Evolutionary conservation across 2,888 invertebrate genomes (phyloP).

Genomic region (Leptothorax acervorum): DNA sequence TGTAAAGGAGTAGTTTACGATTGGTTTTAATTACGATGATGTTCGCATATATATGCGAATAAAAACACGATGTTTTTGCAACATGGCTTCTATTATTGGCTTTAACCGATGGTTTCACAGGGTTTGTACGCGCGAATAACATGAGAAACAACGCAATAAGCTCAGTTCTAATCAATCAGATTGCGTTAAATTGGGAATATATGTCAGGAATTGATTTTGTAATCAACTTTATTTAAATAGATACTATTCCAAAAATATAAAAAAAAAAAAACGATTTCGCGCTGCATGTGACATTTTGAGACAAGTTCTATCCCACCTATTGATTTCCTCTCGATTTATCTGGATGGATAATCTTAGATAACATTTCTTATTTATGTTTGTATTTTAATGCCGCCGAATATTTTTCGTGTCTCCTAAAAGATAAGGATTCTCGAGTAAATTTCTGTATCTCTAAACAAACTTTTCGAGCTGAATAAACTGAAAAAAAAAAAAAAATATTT

Average conservation of each 20-base stretch:
- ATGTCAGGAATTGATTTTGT: not conserved
- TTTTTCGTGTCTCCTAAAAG: not conserved
- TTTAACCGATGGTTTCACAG: not conserved
- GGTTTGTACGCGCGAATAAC: constrained; percentile 9
- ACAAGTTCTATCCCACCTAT: not conserved
- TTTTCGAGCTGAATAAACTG: not conserved
- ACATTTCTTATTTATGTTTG: not conserved
- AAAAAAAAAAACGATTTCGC: constrained; percentile 17
- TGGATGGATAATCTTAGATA: not conserved
- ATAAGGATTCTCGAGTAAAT: not conserved
- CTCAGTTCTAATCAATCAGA: not conserved
- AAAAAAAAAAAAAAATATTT: not conserved
- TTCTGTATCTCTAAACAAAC: not conserved
- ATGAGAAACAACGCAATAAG: not conserved
- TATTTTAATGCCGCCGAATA: not conserved
- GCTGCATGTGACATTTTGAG: not conserved
- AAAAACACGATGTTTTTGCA: constrained; percentile 14
- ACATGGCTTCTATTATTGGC: constrained; percentile 8
- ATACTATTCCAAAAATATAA: not conserved
- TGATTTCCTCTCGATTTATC: constrained; percentile 9
- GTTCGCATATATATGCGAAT: not conserved
- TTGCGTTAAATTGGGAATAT: not conserved
- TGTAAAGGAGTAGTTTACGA: constrained; percentile 21
- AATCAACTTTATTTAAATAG: not conserved
- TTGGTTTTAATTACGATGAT: constrained; percentile 31